Evolutionary conservation across 2,113 vertebrate genomes (phyloP), one percentile per base, ranked within the genome.

Genomic region (Hucho hucho): DNA sequence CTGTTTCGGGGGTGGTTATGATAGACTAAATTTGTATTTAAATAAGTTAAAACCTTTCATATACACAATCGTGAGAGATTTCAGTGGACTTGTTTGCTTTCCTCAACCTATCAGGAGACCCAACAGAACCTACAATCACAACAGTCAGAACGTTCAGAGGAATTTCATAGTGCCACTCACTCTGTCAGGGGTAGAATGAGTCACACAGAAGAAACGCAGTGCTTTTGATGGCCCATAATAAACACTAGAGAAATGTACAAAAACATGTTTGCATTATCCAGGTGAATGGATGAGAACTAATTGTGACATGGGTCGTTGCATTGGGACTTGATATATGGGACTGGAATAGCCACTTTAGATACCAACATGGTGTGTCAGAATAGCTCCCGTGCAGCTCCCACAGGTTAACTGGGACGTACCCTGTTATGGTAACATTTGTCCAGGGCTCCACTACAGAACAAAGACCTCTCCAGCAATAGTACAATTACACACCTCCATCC

Each of bases 1-100:
- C 26, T 63, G 16, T 72, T 65, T 64, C 1, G 25, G 16, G 37
- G 24, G n/a, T 69, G 24, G 4, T 22, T 6, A 58, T 67, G 24
- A n/a, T 14, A 47, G 11, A 68, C 18, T 4, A 25, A 18, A 75
- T 1, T n/a, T 43, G 26, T 3, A 32, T 84, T 43, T 78, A 87
- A 84, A 22, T 86, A 87, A 86, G 70, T 86, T 78, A 77, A 73
- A 79, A 43, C 25, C 14, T 68, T 74, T 75, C 37, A 72, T 77
- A 74, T 29, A 26, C 28, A 65, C 14, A 68, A 43, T 26, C 26
- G 12, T 61, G 53, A 56, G 22, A 12, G 25, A 43, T 18, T 43
- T 66, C 0, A 28, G 46, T 37, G 20, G 37, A 11, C 9, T 7
- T 74, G 29, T 63, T 58, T 47, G 64, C 69, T 72, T 64, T 29